Evolutionary conservation across 2,888 invertebrate genomes (phyloP).

Genomic region (Blomia tropicalis): DNA sequence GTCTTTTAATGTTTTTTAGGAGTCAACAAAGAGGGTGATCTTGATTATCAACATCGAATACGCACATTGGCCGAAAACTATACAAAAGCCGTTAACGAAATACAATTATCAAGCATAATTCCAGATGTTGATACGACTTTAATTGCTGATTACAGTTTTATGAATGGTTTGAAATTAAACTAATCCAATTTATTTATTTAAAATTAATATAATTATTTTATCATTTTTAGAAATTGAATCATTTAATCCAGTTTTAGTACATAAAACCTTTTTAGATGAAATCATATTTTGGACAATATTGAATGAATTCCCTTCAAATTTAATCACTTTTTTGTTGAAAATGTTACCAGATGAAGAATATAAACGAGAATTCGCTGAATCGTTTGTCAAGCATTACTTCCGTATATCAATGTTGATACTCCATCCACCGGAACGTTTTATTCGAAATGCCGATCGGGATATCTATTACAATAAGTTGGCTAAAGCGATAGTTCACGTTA

Average conservation of each 20-base stretch:
- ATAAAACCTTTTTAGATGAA: constrained; percentile 76
- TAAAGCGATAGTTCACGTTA: constrained; percentile 91
- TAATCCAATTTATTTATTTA: constrained; percentile 1
- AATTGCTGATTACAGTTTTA: background rate
- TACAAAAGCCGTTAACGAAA: constrained; percentile 1
- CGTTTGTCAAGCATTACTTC: constrained; percentile 90
- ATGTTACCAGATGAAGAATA: constrained; percentile 88
- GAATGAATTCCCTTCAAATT: constrained; percentile 89
- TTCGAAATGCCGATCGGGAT: constrained; percentile 10
- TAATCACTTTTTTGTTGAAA: constrained; percentile 81
- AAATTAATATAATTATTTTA: background rate
- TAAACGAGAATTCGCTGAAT: constrained; percentile 74
- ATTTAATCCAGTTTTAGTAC: constrained; percentile 45
- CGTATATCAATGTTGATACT: constrained; percentile 71
- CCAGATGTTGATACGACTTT: background rate
- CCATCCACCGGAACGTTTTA: constrained; percentile 39
- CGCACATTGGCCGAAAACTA: background rate
- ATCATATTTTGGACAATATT: constrained; percentile 92
- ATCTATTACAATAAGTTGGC: constrained; percentile 72
- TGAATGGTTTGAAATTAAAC: background rate
- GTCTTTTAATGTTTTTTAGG: background rate
- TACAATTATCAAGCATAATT: constrained; percentile 5
- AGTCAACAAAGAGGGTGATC: constrained; percentile 14
- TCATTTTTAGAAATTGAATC: constrained; percentile 18
- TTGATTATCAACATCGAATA: background rate